These are phyloP conservation scores for Hippocampus kuda DNA, from an alignment of 2,797 vertebrate genomes.

Conservation along the genomic window DNA sequence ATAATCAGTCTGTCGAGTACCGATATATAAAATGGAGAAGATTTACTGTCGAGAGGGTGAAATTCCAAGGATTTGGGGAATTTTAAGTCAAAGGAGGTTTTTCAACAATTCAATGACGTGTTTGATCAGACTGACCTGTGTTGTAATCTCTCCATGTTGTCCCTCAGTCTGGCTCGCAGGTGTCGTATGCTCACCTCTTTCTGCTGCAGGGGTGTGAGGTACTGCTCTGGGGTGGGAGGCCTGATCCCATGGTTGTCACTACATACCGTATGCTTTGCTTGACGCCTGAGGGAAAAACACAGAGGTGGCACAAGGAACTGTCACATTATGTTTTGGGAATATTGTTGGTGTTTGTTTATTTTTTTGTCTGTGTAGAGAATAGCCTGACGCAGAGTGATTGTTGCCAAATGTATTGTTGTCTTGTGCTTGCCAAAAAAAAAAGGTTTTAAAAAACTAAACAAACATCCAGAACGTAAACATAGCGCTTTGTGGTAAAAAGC, in stretches of 20 bases:
- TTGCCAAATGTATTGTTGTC: too few relatives aligned
- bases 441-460: too few relatives aligned
- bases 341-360: neutral
- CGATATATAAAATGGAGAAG: too few relatives aligned
- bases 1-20: too few relatives aligned
- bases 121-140: constrained; percentile 71
- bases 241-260: constrained; percentile 94
- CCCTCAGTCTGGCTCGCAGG: constrained; percentile 82
- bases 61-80: neutral
- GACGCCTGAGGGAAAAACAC: constrained; percentile 65
- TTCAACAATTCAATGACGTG: neutral
- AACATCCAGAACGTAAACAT: too few relatives aligned
- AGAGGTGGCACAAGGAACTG: neutral
- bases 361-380: neutral
- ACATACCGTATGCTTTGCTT: constrained; percentile 82
- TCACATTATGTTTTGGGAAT: neutral
- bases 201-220: constrained; percentile 95
- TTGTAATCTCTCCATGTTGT: constrained; percentile 86
- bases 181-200: constrained; percentile 98
- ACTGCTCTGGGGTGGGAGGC: constrained; percentile 87
- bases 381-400: too few relatives aligned
- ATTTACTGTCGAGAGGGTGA: too few relatives aligned
- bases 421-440: too few relatives aligned
- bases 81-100: neutral
- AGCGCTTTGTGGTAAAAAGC: too few relatives aligned